A percentile compares a stretch with the other conserved stretches of the same genome.
Conservation (phyloP, 2,113 vertebrate species). For the Oriolus oriolus region DNA sequence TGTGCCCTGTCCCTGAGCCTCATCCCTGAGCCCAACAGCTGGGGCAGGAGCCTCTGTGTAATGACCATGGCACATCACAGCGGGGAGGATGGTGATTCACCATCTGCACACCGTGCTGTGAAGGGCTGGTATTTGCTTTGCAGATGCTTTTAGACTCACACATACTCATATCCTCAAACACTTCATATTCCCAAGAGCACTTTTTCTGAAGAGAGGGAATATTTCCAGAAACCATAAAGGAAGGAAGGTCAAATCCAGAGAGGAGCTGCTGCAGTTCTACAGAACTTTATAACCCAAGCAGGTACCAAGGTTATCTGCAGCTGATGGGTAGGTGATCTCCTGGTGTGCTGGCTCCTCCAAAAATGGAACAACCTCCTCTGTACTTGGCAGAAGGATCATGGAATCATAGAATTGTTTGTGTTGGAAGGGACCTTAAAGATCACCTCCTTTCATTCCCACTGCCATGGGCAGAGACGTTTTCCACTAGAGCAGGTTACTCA, state of each 20-base stretch:
- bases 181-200: neutral
- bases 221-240: neutral
- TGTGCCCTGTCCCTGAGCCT: neutral
- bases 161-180: neutral
- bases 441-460: neutral
- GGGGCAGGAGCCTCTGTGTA: neutral
- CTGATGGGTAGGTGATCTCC: neutral
- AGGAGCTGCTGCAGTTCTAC: neutral
- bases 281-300: neutral
- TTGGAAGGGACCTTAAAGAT: neutral
- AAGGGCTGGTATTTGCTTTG: neutral
- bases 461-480: neutral
- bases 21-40: neutral
- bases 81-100: fast-evolving
- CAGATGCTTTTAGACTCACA: fast-evolving
- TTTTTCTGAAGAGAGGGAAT: neutral
- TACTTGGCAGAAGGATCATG: neutral
- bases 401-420: neutral
- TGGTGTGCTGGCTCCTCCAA: neutral
- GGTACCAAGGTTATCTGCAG: neutral
- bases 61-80: neutral
- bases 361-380: neutral
- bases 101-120: fast-evolving
- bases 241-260: neutral
- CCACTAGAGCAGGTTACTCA: neutral